Evolutionary conservation across 2,888 invertebrate genomes (phyloP).

Genomic region (Vannuccia rotundouncinata): DNA sequence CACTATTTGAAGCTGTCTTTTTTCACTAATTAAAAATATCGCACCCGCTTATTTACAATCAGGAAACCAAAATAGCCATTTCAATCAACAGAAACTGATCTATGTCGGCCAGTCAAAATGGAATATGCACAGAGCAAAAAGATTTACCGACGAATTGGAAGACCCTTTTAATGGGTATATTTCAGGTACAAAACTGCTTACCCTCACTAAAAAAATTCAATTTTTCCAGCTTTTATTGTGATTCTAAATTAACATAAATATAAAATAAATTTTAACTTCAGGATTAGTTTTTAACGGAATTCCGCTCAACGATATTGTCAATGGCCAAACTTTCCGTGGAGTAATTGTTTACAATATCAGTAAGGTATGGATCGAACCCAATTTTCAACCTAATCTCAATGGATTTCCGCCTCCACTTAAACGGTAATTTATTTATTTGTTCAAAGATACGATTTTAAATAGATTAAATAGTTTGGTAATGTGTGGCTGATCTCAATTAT

Average conservation of each 20-base stretch:
- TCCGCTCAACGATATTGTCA: neutral
- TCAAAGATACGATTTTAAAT: no score
- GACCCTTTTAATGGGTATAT: slow-evolving; percentile 5
- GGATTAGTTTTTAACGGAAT: slow-evolving; percentile 11
- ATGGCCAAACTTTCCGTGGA: neutral
- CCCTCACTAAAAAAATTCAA: no score
- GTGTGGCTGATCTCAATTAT: no score
- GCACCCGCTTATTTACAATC: neutral
- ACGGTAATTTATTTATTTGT: neutral
- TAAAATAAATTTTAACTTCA: neutral
- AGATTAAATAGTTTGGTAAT: no score
- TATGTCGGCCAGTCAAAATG: neutral
- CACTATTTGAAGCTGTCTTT: no score
- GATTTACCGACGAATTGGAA: neutral
- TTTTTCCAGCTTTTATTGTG: no score
- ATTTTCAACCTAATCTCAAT: slow-evolving; percentile 17
- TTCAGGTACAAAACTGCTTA: slow-evolving; percentile 1
- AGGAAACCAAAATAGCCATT: slow-evolving; percentile 13
- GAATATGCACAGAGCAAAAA: neutral
- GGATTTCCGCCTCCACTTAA: slow-evolving; percentile 12
- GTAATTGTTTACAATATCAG: neutral
- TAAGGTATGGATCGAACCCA: neutral
- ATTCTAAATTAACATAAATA: neutral
- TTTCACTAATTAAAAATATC: no score
- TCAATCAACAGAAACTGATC: neutral